phyloP scores from a whole-genome alignment of 2,888 invertebrate species.

The Tillus elongatus region DNA sequence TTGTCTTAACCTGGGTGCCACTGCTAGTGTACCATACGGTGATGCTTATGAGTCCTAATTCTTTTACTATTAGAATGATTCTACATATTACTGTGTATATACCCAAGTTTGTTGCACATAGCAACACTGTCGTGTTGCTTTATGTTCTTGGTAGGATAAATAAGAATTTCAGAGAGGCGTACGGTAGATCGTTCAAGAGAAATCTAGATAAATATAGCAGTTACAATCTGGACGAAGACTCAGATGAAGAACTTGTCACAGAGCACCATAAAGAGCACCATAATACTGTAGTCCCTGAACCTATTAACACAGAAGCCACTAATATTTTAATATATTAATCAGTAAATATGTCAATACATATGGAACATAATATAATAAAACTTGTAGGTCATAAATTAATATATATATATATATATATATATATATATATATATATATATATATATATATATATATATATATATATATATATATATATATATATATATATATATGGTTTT shows the following conservation, averaged over 20 bases:
- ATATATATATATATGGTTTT: too few relatives aligned
- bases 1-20: slow-evolving; percentile 1
- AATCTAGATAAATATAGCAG: not conserved
- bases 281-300: too few relatives aligned
- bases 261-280: too few relatives aligned
- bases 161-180: not conserved
- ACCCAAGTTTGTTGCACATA: not conserved
- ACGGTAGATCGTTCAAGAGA: not conserved
- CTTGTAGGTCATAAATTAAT: too few relatives aligned
- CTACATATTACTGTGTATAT: not conserved
- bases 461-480: too few relatives aligned
- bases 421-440: too few relatives aligned
- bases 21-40: not conserved
- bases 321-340: too few relatives aligned
- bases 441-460: too few relatives aligned
- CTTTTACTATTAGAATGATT: not conserved
- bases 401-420: too few relatives aligned
- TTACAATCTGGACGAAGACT: not conserved
- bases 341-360: too few relatives aligned
- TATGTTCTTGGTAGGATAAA: not conserved
- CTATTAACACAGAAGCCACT: too few relatives aligned
- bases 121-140: not conserved
- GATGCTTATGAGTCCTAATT: not conserved
- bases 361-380: too few relatives aligned
- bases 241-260: slow-evolving; percentile 1